Evolutionary conservation across 2,113 vertebrate genomes (phyloP), one percentile per base, ranked within the genome.

Genomic region (Cottus gobio): DNA sequence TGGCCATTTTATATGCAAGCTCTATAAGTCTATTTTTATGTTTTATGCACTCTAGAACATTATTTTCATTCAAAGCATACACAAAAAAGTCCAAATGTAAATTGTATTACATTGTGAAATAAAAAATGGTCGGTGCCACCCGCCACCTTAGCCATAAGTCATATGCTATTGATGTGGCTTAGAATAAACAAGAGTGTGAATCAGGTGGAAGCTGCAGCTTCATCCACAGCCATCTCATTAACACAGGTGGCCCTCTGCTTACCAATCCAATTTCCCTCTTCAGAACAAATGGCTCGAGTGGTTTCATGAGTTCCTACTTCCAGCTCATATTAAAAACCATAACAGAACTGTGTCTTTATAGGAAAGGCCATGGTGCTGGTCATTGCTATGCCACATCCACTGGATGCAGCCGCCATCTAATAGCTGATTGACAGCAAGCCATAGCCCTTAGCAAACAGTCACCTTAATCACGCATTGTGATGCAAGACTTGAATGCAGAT

Each of bases 81-180:
- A 57, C 11, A 7, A 4, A 31, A 34, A 34, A 57, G 6, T 30
- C 26, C 1, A 8, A 58, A 31, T 58, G 57, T 58, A 15, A 58
- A 30, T 30, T 58, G 20, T 34, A 10, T 31, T 31, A 31, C 57
- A 18, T 18, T 31, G 57, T 28, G 28, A 58, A 30, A 9, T 58
- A 7, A 20, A 30, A 16, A 30, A 28, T 57, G 12, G 12, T 57
- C 12, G 9, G 24, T 6, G 11, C 46, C 46, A 54, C n/a, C 10
- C 11, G 26, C 2, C 54, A 57, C 13, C 54, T 16, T 57, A 13
- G 24, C 54, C 5, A 1, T 16, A 16, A 56, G 24, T 57, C 54
- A 15, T 15, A 15, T 28, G 54, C 52, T 85, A 91, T 93, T 78
- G 88, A 93, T 93, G 79, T 52, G 42, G 31, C 54, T 83, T 8